A percentile compares a stretch with the other conserved stretches of the same genome.
phyloP scores from a whole-genome alignment of 2,797 vertebrate genomes.

The Prunella strophiata region DNA sequence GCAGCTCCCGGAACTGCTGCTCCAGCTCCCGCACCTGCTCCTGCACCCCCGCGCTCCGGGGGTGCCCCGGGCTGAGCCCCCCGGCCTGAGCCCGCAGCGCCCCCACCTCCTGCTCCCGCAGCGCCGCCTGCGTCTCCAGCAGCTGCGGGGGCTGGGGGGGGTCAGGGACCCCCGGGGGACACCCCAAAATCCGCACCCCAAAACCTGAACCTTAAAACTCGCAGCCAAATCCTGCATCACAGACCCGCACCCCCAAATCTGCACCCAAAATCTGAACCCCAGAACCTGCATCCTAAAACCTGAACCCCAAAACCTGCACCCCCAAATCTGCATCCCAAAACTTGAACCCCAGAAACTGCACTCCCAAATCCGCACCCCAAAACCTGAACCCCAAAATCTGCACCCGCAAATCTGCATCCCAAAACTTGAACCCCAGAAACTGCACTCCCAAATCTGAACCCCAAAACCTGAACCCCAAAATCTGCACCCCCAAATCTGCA shows the following conservation, averaged over 20 bases:
- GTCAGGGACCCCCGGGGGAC: too few relatives aligned
- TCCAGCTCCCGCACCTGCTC: not conserved
- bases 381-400: too few relatives aligned
- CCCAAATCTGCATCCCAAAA: too few relatives aligned
- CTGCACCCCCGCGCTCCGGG: not conserved
- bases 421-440: too few relatives aligned
- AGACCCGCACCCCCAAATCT: not conserved
- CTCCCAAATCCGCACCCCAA: not conserved
- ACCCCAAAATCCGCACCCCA: too few relatives aligned
- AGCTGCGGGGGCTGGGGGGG: too few relatives aligned
- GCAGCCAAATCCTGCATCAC: not conserved
- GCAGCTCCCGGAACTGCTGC: conserved; percentile 83
- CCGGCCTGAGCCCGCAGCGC: not conserved
- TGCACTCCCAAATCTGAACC: too few relatives aligned
- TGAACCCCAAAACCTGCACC: not conserved
- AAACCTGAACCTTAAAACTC: not conserved
- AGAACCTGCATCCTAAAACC: not conserved
- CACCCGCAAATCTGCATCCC: too few relatives aligned
- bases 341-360: not conserved
- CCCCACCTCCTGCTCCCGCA: too few relatives aligned
- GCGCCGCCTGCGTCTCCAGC: too few relatives aligned
- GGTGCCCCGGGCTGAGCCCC: not conserved
- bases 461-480: too few relatives aligned
- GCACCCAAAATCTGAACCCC: not conserved
- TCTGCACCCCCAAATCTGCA: too few relatives aligned